Percentiles rank a stretch among this genome's conserved stretches.
Conservation (phyloP, 2,797 vertebrate genomes). For the Rhinatrema bivittatum region DNA sequence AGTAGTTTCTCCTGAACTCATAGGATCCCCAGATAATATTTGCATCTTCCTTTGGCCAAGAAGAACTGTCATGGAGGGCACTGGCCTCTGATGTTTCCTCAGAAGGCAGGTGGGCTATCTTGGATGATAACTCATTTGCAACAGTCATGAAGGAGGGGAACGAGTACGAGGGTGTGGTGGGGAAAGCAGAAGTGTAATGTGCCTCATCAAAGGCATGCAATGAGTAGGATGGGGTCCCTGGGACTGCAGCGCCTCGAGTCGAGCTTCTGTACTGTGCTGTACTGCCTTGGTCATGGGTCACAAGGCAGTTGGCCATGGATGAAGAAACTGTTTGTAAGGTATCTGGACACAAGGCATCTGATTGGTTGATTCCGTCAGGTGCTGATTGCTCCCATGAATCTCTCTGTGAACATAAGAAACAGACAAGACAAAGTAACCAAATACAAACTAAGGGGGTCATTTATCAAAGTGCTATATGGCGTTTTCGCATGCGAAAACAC, state of each 20-base stretch:
- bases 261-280: slow-evolving; percentile 61
- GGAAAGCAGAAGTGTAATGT: slow-evolving; percentile 64
- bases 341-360: slow-evolving; percentile 60
- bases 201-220: slow-evolving; percentile 76
- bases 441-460: too few species aligned
- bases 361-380: slow-evolving; percentile 57
- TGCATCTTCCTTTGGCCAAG: slow-evolving; percentile 79
- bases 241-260: slow-evolving; percentile 50
- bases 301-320: slow-evolving; percentile 47
- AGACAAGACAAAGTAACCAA: too few species aligned
- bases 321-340: slow-evolving; percentile 45
- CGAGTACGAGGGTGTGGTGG: slow-evolving; percentile 51
- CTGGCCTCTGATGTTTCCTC: slow-evolving; percentile 55
- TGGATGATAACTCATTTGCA: slow-evolving; percentile 62
- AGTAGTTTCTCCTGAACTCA: slow-evolving; percentile 75
- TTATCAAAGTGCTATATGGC: too few species aligned
- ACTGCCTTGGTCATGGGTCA: slow-evolving; percentile 55
- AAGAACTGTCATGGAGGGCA: slow-evolving; percentile 40
- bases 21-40: slow-evolving; percentile 70
- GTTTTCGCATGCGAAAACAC: too few species aligned
- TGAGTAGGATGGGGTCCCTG: slow-evolving; percentile 62
- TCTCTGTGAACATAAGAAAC: slow-evolving; percentile 54
- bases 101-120: slow-evolving; percentile 50
- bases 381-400: slow-evolving; percentile 78
- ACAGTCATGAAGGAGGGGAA: slow-evolving; percentile 62